Percentiles rank a stretch among this genome's conserved stretches.
Conservation (phyloP, 2,888 invertebrate genomes). For the Ochlodes sylvanus region DNA sequence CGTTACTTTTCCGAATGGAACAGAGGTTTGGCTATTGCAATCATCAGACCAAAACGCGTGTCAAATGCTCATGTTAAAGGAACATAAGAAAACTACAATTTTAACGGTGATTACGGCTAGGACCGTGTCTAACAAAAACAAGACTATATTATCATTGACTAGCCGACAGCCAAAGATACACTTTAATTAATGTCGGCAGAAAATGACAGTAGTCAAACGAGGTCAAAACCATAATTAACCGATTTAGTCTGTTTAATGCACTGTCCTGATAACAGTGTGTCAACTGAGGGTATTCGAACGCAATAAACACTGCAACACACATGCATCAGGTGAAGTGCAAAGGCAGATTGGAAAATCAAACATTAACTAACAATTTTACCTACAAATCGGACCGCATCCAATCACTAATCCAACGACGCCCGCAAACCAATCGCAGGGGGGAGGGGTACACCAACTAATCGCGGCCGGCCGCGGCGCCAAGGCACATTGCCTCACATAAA, state of each 20-base stretch:
- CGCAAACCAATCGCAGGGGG: conserved; percentile 36
- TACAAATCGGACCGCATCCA: neutral
- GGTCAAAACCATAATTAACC: too few species aligned
- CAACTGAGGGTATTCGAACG: neutral
- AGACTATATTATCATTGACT: neutral
- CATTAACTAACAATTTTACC: neutral
- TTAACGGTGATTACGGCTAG: neutral
- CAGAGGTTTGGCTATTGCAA: conserved; percentile 10
- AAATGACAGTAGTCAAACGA: too few species aligned
- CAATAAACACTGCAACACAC: neutral
- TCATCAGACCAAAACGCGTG: conserved; percentile 20
- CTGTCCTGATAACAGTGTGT: neutral
- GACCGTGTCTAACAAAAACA: neutral
- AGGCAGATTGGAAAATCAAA: neutral
- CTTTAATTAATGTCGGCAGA: too few species aligned
- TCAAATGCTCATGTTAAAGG: conserved; percentile 16
- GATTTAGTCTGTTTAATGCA: neutral
- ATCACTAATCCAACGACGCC: neutral
- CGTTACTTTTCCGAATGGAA: conserved; percentile 24
- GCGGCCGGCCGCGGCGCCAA: conserved; percentile 56
- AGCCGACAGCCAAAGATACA: neutral
- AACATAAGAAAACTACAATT: conserved; percentile 1
- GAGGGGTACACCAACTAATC: conserved; percentile 61
- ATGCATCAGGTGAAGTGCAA: neutral
- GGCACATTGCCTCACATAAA: conserved; percentile 76